Base-by-base conservation (phyloP, 2,888 invertebrate species). In the Plebejus anna region DNA sequence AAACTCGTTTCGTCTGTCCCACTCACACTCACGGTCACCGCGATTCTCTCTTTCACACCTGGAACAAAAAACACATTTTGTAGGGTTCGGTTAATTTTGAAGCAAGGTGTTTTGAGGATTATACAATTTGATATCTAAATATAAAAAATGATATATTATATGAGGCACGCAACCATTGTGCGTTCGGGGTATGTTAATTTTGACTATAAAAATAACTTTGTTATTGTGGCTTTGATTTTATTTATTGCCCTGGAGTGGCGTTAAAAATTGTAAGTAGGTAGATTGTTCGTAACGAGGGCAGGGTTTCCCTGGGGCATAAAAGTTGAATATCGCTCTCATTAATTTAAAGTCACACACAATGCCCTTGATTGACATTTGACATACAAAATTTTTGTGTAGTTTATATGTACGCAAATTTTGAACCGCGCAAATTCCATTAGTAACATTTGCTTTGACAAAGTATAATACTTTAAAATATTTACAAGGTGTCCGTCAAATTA, bases 61-160 rank as follows among this genome's bases (percentile, higher is more conserved):
- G 92, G 81, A 92, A 92, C 92, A 92, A 92, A 91, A 90, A 89
- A 86, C 80, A 81, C 79, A 86, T 83, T 83, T 85, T 86, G 84
- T 88, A 85, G 85, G 81, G 79, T 83, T 82, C 78, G 82, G 81
- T 83, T 84, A 81, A 84, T 84, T 84, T 83, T 83, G 84, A 83
- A 82, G 82, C 83, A 84, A 85, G 85, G 83, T 82, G 83, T 82
- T 83, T 82, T 81, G 78, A 55, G 81, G 79, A 83, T 86, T 86
- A 85, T 80, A 82, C 83, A 85, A 85, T 83, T 82, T 82, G 82
- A 82, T 72, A 77, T 73, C 73, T 55, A 73, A 73, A 73, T 78
- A 72, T 36, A 72, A 72, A 72, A 72, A 72, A 72, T 72, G 72
- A 72, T 72, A 72, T 51, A 72, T 72, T 47, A 22, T 42, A 47